Evolutionary conservation across 2,888 invertebrate genomes (phyloP), one percentile per base, ranked within the genome.

Genomic region (Gastracanthus pulcherrimus): DNA sequence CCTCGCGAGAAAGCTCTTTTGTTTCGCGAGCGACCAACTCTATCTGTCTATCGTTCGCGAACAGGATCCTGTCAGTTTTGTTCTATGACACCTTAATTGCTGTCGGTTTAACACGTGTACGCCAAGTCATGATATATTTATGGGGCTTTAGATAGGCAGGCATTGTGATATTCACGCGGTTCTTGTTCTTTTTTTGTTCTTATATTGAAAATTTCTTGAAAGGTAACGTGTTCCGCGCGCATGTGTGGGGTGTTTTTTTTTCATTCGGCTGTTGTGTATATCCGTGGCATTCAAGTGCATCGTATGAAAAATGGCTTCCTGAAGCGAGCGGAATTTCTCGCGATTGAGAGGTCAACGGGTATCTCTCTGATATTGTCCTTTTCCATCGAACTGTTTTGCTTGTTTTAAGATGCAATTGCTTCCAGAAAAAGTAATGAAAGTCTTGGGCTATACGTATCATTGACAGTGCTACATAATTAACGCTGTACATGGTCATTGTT

Each of bases 41-140:
- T 71, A 29, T 36, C 64, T 26, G 69, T 51, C 62, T 77, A 70
- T 76, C 75, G 75, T 34, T 62, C 29, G 82, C 75, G 75, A 78
- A 78, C 77, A 82, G 81, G 78, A 82, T 82, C 82, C 78, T 78
- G 78, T 78, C 78, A 76, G 82, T 72, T 81, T 77, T 81, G 72
- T 77, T 81, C 77, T 78, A 69, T 78, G 75, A 78, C 75, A 78
- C 82, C 82, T 82, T 82, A 78, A 82, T 82, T 82, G 82, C 78
- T 58, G 75, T 75, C 75, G 78, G 64, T 48, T 64, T 75, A 75
- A 81, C 81, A 77, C 76, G 72, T 81, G 76, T 74, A 66, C 29
- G 72, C 60, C 72, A n/a, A 67, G 60, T 72, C 76, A 62, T 66
- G 81, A 67, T 81, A 51, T 81, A 77, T 76, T 80, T 80, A 80